Conservation (phyloP, 2,113 vertebrate genomes). For the Pampusana beccarii region DNA sequence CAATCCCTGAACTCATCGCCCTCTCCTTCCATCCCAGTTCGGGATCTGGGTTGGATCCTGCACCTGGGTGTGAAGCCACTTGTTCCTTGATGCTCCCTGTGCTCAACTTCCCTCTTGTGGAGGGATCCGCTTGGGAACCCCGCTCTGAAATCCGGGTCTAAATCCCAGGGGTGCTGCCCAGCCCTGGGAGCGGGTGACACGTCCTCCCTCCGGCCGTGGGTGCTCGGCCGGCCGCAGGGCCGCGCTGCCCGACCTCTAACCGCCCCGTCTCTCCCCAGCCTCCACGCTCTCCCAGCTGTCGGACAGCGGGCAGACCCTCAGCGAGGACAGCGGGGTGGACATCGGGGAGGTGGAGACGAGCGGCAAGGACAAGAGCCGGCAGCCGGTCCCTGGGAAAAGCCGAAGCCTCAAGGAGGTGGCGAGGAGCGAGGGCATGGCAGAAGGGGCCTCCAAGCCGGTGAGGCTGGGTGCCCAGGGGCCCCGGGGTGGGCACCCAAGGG, state of each 20-base stretch:
- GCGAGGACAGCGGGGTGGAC: conserved; percentile 98
- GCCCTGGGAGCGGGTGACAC: neutral
- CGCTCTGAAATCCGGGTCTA: neutral
- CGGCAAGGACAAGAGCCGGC: conserved; percentile 81
- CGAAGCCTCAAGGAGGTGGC: conserved; percentile 71
- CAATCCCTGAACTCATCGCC: neutral
- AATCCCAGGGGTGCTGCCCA: neutral
- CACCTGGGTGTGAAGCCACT: neutral
- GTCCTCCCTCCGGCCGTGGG: neutral
- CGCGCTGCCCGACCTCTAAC: neutral
- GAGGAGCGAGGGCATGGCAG: conserved; percentile 68
- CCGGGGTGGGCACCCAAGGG: neutral
- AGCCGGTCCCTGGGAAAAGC: conserved; percentile 74
- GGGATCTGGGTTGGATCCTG: neutral
- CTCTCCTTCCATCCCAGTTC: no score
- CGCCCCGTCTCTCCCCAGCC: conserved; percentile 73
- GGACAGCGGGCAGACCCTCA: conserved; percentile 94
- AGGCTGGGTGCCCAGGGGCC: conserved; percentile 50
- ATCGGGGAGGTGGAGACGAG: conserved; percentile 85
- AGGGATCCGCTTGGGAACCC: neutral
- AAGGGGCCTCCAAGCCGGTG: conserved; percentile 86
- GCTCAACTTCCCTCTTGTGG: neutral
- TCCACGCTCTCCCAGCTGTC: conserved; percentile 93
- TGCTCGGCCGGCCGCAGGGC: neutral
- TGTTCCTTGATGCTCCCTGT: neutral